phyloP scores from a whole-genome alignment of 1,140 invertebrate species.

The Hydropsyche tenuis region DNA sequence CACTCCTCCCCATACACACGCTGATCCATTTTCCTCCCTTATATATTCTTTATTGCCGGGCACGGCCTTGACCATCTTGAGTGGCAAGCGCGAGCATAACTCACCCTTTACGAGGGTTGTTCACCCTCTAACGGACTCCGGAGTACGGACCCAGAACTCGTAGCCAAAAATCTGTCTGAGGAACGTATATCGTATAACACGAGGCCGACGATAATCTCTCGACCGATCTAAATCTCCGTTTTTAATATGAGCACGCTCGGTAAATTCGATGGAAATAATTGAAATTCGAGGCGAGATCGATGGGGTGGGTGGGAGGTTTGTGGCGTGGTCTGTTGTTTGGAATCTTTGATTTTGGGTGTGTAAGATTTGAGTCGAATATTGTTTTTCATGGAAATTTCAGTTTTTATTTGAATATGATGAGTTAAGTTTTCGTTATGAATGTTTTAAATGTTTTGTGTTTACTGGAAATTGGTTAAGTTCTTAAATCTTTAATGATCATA shows the following conservation, averaged over 20 bases:
- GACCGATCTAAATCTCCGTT: background rate
- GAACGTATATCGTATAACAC: background rate
- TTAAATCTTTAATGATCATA: too few relatives aligned
- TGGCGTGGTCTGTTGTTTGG: background rate
- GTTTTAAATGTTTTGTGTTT: too few relatives aligned
- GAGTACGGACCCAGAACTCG: background rate
- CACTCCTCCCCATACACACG: background rate
- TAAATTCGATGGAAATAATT: background rate
- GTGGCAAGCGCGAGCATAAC: constrained; percentile 8
- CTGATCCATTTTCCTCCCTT: constrained; percentile 10
- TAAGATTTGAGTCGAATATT: too few relatives aligned
- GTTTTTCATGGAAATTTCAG: too few relatives aligned
- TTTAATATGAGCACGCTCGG: background rate
- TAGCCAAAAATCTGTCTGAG: constrained; percentile 5
- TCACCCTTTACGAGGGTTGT: constrained; percentile 35
- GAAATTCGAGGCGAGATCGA: background rate
- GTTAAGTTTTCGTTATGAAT: too few relatives aligned
- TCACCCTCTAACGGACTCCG: constrained; percentile 2
- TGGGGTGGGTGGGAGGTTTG: background rate
- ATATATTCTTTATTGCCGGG: constrained; percentile 20
- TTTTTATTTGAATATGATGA: too few relatives aligned
- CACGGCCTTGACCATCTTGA: constrained; percentile 27
- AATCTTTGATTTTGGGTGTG: too few relatives aligned
- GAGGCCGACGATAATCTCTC: constrained; percentile 20
- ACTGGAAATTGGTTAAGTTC: too few relatives aligned